Conservation (phyloP, 2,888 invertebrate species). For the Amphimallon solstitiale region DNA sequence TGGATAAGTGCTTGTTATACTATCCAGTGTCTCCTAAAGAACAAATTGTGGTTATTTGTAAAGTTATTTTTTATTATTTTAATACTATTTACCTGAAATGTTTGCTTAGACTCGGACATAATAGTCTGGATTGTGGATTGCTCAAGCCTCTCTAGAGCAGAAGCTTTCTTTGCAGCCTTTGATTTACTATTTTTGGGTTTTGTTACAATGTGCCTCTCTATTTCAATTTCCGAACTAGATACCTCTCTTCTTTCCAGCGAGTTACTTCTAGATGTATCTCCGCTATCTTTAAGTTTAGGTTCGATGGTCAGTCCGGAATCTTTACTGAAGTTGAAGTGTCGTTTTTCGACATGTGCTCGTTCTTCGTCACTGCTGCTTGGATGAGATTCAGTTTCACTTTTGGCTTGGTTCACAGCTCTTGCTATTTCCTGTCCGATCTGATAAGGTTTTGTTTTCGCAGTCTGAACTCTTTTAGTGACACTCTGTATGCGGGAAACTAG, state of each 20-base stretch:
- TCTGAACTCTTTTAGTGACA: conserved; percentile 53
- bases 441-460: conserved; percentile 50
- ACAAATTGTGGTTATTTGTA: conserved; percentile 21
- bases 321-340: conserved; percentile 39
- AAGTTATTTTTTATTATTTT: too few species aligned
- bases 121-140: conserved; percentile 58
- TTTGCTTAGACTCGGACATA: conserved; percentile 56
- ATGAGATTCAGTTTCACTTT: conserved; percentile 45
- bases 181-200: conserved; percentile 45
- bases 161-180: conserved; percentile 43
- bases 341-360: conserved; percentile 30
- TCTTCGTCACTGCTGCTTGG: conserved; percentile 50
- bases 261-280: conserved; percentile 29
- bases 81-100: conserved; percentile 57
- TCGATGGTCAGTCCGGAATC: conserved; percentile 32
- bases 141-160: conserved; percentile 58
- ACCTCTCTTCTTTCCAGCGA: conserved; percentile 32
- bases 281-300: conserved; percentile 28
- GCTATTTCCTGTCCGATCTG: conserved; percentile 54
- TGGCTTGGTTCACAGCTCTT: conserved; percentile 45
- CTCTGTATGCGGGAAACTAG: conserved; percentile 57
- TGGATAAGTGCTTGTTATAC: conserved; percentile 58
- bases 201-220: conserved; percentile 10
- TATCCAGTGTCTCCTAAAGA: conserved; percentile 59
- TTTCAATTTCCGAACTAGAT: conserved; percentile 23